These are phyloP conservation scores for Nylanderia fulva DNA, from an alignment of 1,140 invertebrate species.

Conservation along the genomic window DNA sequence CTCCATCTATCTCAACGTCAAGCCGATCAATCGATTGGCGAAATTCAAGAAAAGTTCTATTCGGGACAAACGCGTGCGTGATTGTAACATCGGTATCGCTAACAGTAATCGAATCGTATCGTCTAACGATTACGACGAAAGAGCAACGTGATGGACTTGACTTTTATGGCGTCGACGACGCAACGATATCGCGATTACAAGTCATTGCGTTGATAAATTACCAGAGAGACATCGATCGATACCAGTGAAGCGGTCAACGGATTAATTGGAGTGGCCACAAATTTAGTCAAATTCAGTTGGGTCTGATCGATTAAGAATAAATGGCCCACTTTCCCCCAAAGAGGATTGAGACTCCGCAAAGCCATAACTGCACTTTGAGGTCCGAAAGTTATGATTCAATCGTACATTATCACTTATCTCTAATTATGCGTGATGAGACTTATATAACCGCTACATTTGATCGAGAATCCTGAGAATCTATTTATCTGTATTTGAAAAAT, in stretches of 20 bases:
- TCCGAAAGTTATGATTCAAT: conserved; percentile 50
- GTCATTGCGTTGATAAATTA: conserved; percentile 58
- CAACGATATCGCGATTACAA: background rate
- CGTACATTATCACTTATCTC: conserved; percentile 10
- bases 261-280: conserved; percentile 78
- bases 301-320: conserved; percentile 24
- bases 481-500: background rate
- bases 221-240: conserved; percentile 60
- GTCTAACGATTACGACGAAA: conserved; percentile 30
- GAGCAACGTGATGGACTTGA: background rate
- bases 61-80: background rate
- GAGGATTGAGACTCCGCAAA: conserved; percentile 65
- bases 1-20: conserved; percentile 16
- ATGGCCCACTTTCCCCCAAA: conserved; percentile 56
- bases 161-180: background rate
- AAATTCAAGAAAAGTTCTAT: background rate
- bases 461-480: background rate
- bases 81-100: background rate
- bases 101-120: conserved; percentile 29
- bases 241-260: conserved; percentile 73
- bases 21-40: conserved; percentile 27
- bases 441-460: background rate
- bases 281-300: conserved; percentile 80
- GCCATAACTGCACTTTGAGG: conserved; percentile 67
- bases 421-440: background rate